Evolutionary conservation across 2,113 vertebrate species (phyloP), one percentile per base, ranked within the genome.

Genomic region (Python bivittatus): DNA sequence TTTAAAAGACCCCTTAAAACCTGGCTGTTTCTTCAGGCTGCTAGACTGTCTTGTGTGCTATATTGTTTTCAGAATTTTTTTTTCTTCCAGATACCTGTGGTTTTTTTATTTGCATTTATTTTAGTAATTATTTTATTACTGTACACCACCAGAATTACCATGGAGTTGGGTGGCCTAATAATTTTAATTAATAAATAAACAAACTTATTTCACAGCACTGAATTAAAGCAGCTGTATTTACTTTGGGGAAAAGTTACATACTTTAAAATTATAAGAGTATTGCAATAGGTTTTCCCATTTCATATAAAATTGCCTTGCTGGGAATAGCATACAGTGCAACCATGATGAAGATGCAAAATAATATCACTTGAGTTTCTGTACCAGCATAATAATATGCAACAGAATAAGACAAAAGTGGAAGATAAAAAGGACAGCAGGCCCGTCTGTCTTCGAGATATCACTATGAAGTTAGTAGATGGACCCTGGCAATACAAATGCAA

Each of bases 261-360:
- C 48, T 95, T 97, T 96, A 94, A 48, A 96, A 96, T 95, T 56
- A 95, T 27, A 95, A 97, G 56, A 96, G 95, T 93, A 52, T 92
- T 58, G 4, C 89, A 86, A 92, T 93, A 95, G 90, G 22, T 58
- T 57, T 57, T 4, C 56, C 56, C 17, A 61, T 60, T 93, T 91
- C 89, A 83, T 27, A 89, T 93, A 94, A 93, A 89, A 89, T 84
- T 86, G 42, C 85, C 91, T 79, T 54, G 10, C 33, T 92, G 83
- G 25, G 91, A 48, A 10, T n/a, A 12, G 6, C 60, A 0, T 72
- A 53, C 38, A 57, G 27, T 42, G 10, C 42, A 61, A 42, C 90
- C 17, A 88, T 42, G 48, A 90, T 87, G 44, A 68, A 53, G 48
- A 54, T 56, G 60, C 48, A 87, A 48, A 52, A 33, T 25, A 52